Evolutionary conservation across 2,113 vertebrate genomes (phyloP).

Genomic region (Xerus inauris): DNA sequence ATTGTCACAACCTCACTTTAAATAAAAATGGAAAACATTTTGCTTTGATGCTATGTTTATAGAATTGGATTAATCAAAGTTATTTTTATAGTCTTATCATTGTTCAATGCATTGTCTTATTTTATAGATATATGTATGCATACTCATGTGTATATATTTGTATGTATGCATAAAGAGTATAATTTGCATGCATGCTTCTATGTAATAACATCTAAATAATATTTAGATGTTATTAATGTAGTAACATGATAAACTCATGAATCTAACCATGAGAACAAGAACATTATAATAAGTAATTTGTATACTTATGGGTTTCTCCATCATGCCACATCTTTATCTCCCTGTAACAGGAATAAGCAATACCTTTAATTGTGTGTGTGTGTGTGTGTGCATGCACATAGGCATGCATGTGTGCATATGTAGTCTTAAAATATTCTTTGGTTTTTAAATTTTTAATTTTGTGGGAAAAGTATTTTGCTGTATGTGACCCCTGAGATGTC

Average conservation of each 20-base stretch:
- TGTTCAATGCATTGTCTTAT: background rate
- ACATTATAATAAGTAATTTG: background rate
- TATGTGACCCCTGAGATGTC: background rate
- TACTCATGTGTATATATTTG: background rate
- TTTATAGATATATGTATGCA: background rate
- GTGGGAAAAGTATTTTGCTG: background rate
- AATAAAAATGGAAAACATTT: background rate
- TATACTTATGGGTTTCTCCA: background rate
- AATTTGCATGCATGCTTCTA: background rate
- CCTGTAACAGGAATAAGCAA: background rate
- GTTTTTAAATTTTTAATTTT: conserved; percentile 9
- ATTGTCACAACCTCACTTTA: background rate
- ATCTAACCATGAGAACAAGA: background rate
- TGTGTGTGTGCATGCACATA: background rate
- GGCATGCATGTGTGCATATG: too few species aligned
- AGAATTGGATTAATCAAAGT: background rate
- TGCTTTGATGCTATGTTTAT: conserved; percentile 13
- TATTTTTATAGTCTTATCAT: background rate
- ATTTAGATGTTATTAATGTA: background rate
- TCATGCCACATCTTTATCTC: background rate
- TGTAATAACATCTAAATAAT: too few species aligned
- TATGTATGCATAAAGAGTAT: background rate
- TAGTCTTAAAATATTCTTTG: background rate
- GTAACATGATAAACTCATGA: background rate
- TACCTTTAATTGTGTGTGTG: background rate